Evolutionary conservation across 2,113 vertebrate species (phyloP).

Genomic region (Myotis brandtii): DNA sequence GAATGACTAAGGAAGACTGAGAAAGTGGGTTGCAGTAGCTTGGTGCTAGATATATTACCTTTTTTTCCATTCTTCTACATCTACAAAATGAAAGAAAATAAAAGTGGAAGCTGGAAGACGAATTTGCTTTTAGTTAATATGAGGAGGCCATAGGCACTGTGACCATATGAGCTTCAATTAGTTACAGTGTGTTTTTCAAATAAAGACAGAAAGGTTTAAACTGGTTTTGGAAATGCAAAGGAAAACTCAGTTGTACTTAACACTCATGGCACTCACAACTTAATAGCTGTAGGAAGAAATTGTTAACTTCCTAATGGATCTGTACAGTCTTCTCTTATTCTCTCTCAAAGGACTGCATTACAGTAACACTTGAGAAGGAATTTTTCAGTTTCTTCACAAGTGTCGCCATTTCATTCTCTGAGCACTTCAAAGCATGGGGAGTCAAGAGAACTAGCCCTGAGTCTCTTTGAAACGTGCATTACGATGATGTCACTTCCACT

Average conservation of each 20-base stretch:
- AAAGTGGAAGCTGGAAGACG: neutral
- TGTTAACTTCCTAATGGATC: slow-evolving; percentile 4
- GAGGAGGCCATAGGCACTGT: neutral
- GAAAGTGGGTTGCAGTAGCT: neutral
- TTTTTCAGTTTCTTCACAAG: slow-evolving; percentile 31
- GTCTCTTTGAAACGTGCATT: slow-evolving; percentile 63
- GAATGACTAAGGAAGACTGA: neutral
- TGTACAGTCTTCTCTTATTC: neutral
- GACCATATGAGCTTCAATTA: neutral
- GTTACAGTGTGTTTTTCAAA: slow-evolving; percentile 1
- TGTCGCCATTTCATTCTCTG: slow-evolving; percentile 44
- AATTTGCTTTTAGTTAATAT: neutral
- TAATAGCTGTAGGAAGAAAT: neutral
- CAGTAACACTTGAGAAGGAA: slow-evolving; percentile 12
- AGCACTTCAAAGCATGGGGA: slow-evolving; percentile 54
- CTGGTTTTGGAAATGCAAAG: slow-evolving; percentile 46
- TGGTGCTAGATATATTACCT: neutral
- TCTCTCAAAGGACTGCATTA: neutral
- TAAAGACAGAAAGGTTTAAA: neutral
- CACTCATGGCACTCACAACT: neutral
- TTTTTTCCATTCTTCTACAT: neutral
- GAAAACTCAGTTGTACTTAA: neutral
- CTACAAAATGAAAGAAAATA: neutral
- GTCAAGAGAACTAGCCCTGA: slow-evolving; percentile 17
- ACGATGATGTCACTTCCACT: slow-evolving; percentile 36